phyloP scores from a whole-genome alignment of 2,797 vertebrate genomes.

The Protosalanx chinensis region DNA sequence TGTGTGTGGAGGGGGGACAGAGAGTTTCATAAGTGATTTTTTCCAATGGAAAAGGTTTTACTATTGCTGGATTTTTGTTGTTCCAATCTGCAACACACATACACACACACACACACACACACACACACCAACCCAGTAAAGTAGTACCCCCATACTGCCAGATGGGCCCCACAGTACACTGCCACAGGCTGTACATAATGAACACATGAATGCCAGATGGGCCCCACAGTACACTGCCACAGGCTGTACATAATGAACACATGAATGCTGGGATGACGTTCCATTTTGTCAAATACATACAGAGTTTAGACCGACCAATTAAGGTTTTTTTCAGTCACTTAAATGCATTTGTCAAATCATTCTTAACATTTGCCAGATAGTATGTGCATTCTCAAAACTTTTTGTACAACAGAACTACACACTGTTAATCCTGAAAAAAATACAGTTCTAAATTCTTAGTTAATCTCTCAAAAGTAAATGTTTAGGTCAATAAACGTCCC shows the following conservation, averaged over 20 bases:
- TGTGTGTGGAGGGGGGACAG: constrained; percentile 7
- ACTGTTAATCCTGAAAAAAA: too few species aligned
- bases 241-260: background rate
- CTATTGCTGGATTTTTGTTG: constrained; percentile 30
- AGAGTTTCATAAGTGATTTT: constrained; percentile 28
- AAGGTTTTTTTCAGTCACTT: too few species aligned
- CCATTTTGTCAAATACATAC: too few species aligned
- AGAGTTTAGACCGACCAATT: too few species aligned
- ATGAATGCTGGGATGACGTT: too few species aligned
- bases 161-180: background rate
- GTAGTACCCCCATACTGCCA: background rate
- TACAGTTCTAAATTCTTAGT: too few species aligned
- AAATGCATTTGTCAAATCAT: too few species aligned
- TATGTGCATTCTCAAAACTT: too few species aligned
- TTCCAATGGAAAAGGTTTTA: constrained; percentile 62
- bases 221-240: background rate
- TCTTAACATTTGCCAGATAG: too few species aligned
- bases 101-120: constrained; percentile 35
- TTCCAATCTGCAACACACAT: constrained; percentile 23
- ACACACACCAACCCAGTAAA: constrained; percentile 32
- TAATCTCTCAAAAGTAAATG: too few species aligned
- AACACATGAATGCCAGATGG: background rate
- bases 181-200: background rate
- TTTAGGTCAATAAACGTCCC: too few species aligned
- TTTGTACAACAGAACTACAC: too few species aligned